Conservation (phyloP, 2,888 invertebrate genomes). For the Mesorhabditis belari region DNA sequence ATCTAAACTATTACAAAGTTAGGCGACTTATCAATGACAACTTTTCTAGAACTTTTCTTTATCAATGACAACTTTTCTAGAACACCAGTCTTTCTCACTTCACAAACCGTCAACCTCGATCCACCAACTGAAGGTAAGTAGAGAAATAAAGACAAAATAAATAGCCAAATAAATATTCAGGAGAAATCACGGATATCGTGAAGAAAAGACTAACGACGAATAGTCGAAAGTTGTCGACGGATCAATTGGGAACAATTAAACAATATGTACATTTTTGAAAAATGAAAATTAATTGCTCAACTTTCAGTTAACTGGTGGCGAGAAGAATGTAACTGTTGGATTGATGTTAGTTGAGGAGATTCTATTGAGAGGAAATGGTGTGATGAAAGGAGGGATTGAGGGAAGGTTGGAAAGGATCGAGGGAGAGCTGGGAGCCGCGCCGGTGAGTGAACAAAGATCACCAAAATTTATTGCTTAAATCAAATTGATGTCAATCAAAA, state of each 20-base stretch:
- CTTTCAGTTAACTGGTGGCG: slow-evolving; percentile 11
- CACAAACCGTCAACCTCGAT: slow-evolving; percentile 26
- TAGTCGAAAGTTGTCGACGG: slow-evolving; percentile 22
- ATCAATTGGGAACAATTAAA: slow-evolving; percentile 21
- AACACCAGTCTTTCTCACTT: slow-evolving; percentile 22
- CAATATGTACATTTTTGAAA: neutral
- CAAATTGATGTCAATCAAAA: no score
- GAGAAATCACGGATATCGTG: slow-evolving; percentile 29
- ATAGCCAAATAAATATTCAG: neutral
- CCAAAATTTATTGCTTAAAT: no score
- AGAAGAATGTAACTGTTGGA: slow-evolving; percentile 18
- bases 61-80: no score
- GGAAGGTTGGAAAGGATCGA: slow-evolving; percentile 24
- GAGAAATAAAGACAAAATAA: neutral
- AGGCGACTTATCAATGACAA: no score
- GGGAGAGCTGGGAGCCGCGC: slow-evolving; percentile 12
- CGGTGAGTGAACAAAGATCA: slow-evolving; percentile 20
- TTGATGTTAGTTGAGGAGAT: slow-evolving; percentile 23
- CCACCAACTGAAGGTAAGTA: slow-evolving; percentile 13
- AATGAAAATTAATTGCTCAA: neutral
- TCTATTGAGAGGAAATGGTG: slow-evolving; percentile 7
- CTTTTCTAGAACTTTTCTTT: no score
- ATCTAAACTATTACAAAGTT: no score
- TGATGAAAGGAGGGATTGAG: slow-evolving; percentile 22
- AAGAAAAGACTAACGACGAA: slow-evolving; percentile 19